Conservation (phyloP, 2,113 vertebrate genomes). For the Camelus dromedarius region DNA sequence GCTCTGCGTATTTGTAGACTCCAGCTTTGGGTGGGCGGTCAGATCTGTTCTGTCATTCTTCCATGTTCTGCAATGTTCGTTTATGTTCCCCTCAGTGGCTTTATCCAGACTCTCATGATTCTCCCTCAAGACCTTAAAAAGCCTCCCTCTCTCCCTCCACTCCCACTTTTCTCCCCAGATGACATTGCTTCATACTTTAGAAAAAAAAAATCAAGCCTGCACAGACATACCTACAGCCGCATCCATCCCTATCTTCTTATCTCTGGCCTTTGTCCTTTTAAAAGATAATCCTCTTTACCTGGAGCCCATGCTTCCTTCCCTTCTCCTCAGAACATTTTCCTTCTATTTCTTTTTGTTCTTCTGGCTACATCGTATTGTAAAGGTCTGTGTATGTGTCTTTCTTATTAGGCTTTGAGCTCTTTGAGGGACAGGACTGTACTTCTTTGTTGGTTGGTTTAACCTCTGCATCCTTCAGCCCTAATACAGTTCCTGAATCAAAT, state of each 20-base stretch:
- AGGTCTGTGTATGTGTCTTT: not conserved
- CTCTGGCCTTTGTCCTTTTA: no score
- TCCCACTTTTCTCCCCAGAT: not conserved
- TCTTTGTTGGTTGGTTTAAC: not conserved
- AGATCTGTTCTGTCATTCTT: not conserved
- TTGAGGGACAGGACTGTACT: not conserved
- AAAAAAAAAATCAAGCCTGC: not conserved
- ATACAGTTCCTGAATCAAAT: not conserved
- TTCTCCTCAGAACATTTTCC: not conserved
- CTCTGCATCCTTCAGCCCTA: not conserved
- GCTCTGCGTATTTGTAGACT: not conserved
- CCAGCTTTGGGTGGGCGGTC: no score
- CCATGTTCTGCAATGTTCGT: not conserved
- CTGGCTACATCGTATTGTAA: not conserved
- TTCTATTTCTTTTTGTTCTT: not conserved
- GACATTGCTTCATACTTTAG: not conserved
- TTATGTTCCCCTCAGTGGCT: not conserved
- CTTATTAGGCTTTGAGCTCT: not conserved
- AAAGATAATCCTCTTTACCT: not conserved
- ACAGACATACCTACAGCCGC: not conserved
- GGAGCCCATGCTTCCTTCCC: not conserved
- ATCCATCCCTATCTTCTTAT: not conserved
- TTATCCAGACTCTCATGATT: not conserved
- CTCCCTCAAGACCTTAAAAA: not conserved
- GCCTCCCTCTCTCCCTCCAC: not conserved